Base-by-base conservation (phyloP, 2,113 vertebrate genomes). In the Catagonus wagneri region DNA sequence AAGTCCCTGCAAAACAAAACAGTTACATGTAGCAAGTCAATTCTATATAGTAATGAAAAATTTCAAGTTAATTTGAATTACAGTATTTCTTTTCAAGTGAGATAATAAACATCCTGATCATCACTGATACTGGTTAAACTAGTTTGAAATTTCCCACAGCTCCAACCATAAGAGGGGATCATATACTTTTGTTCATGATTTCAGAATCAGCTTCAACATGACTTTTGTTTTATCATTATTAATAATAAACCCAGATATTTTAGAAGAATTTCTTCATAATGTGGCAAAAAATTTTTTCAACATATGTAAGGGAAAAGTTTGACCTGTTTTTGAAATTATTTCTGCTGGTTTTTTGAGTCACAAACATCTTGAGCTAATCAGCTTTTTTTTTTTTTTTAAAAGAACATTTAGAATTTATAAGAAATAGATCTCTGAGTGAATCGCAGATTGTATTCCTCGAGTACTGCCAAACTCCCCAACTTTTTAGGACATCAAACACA, bases 1-100 rank as follows among this genome's bases (percentile, higher is more conserved):
- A 98, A 32, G 99, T 99, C 36, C 99, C 99, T 99, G 95, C 25
- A 97, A 96, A 8, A 81, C 3, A 97, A 54, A 96, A 83, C 8
- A 83, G 65, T 32, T 93, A 91, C 0, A 0, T 60, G 34, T 1
- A 50, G 58, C 36, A 95, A 90, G 79, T 96, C 80, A 76, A 78
- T 44, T 89, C 65, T n/a, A 29, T 7, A 93, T 36, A 56, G 44
- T 76, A 83, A 69, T 32, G 7, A 85, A 75, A 22, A 7, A 61
- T 52, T 84, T 15, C 36, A 32, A 17, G 76, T 84, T 44, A 87
- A 89, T 16, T 85, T 65, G 83, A 68, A 68, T 90, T 19, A 85
- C 0, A 68, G 6, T 32, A 93, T 88, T 71, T 84, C 36, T 72
- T 69, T 44, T 54, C 44, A 86, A 84, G 63, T 17, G 68, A 97